Conservation (phyloP, 1,140 invertebrate species). For the Bombyx mori region ASM3026992v2 NC_085108.1:1482501-1483000, state of each 20-base stretch:
- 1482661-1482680: too few species aligned
- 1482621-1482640: too few species aligned
- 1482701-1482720: too few species aligned
- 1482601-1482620: too few species aligned
- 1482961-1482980: constrained; percentile 62
- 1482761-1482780: constrained; percentile 66
- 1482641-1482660: too few species aligned
- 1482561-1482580: too few species aligned
- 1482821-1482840: constrained; percentile 73
- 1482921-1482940: constrained; percentile 73
- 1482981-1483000: constrained; percentile 45
- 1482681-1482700: too few species aligned
- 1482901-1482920: constrained; percentile 70
- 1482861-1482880: constrained; percentile 73
- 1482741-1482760: constrained; percentile 21
- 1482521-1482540: too few species aligned
- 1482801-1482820: constrained; percentile 72
- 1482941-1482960: constrained; percentile 72
- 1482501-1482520: too few species aligned
- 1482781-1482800: constrained; percentile 69
- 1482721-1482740: too few species aligned
- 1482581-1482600: too few species aligned
- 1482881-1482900: constrained; percentile 73
- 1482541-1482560: too few species aligned
- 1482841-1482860: constrained; percentile 62